These are phyloP conservation scores for Bos javanicus DNA, from an alignment of 2,113 vertebrate species.

Conservation along the genomic window DNA sequence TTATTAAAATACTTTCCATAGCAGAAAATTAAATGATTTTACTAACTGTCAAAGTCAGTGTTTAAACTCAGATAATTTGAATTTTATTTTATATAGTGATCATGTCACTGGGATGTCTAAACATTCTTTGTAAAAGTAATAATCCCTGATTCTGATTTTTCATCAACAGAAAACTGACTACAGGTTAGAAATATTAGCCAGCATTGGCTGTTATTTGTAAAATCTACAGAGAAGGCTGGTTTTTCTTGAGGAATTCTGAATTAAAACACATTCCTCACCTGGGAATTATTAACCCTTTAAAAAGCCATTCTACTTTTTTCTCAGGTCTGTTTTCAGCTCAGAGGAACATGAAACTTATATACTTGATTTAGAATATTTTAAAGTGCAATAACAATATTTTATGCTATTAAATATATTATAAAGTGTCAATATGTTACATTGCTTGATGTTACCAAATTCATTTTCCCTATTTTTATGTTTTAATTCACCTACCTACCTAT, in stretches of 20 bases:
- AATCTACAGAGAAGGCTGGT: background rate
- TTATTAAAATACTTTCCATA: slow-evolving; percentile 68
- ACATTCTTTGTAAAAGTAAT: slow-evolving; percentile 60
- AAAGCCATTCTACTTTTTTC: background rate
- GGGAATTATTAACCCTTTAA: slow-evolving; percentile 41
- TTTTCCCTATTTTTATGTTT: background rate
- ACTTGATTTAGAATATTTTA: slow-evolving; percentile 10
- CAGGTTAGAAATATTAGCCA: slow-evolving; percentile 51
- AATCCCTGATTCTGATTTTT: slow-evolving; percentile 59
- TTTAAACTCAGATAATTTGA: slow-evolving; percentile 66
- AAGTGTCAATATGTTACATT: background rate
- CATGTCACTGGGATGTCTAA: slow-evolving; percentile 71
- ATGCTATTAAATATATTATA: background rate
- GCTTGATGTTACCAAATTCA: background rate
- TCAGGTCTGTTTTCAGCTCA: slow-evolving; percentile 27
- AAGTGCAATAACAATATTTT: background rate
- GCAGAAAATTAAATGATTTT: slow-evolving; percentile 73
- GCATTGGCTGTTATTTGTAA: slow-evolving; percentile 44
- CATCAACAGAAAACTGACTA: slow-evolving; percentile 56
- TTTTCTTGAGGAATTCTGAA: background rate
- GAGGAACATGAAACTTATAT: background rate
- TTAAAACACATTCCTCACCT: slow-evolving; percentile 28
- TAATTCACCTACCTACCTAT: background rate
- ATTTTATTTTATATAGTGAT: slow-evolving; percentile 69
- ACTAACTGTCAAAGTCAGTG: slow-evolving; percentile 68